These are phyloP conservation scores for Peromyscus leucopus DNA, from an alignment of 2,113 vertebrate genomes.

Conservation along the genomic window DNA sequence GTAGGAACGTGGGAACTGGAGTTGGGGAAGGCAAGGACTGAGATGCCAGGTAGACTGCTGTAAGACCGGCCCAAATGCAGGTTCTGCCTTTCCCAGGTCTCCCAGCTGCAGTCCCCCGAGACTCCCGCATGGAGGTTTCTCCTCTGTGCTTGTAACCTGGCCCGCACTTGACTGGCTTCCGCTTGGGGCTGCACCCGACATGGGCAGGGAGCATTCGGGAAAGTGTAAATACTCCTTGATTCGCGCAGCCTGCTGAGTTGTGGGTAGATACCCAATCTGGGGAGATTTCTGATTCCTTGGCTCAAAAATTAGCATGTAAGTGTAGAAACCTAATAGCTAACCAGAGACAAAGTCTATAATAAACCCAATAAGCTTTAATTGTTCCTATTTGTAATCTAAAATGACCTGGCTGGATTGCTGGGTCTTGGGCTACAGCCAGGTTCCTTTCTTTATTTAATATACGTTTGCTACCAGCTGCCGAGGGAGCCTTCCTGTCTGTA, in stretches of 20 bases:
- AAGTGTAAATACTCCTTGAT: conserved; percentile 24
- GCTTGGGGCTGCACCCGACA: background rate
- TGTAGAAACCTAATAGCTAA: conserved; percentile 69
- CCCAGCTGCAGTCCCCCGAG: background rate
- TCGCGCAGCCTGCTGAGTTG: conserved; percentile 44
- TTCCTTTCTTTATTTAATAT: conserved; percentile 77
- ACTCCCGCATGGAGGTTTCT: background rate
- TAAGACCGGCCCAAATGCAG: background rate
- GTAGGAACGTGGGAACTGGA: background rate
- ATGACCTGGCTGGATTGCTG: conserved; percentile 72
- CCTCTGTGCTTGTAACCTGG: background rate
- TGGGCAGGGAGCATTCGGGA: background rate
- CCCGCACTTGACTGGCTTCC: background rate
- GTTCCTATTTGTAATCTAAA: conserved; percentile 82
- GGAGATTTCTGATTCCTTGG: conserved; percentile 70
- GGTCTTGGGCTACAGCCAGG: conserved; percentile 64
- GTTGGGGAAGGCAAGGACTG: background rate
- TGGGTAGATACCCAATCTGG: conserved; percentile 58
- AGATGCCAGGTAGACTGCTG: background rate
- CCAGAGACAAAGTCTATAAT: conserved; percentile 72
- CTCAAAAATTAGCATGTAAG: conserved; percentile 75
- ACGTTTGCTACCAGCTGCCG: conserved; percentile 73
- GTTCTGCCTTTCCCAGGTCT: background rate
- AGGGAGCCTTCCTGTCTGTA: conserved; percentile 82
- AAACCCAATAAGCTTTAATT: conserved; percentile 75